These are phyloP conservation scores for Selenia dentaria DNA, from an alignment of 2,888 invertebrate genomes.

Conservation along the genomic window DNA sequence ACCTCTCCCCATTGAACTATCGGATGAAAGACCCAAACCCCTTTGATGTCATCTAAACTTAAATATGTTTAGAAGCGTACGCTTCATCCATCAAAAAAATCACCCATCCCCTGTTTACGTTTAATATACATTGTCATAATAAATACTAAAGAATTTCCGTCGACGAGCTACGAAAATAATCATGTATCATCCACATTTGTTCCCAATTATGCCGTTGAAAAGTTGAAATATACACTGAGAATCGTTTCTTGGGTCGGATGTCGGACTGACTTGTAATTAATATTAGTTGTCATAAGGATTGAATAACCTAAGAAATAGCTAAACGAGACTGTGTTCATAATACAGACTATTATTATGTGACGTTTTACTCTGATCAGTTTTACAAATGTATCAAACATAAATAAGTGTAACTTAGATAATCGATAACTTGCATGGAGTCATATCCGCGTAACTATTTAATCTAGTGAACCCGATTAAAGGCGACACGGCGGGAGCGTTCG, in stretches of 20 bases:
- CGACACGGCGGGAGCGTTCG: too few relatives aligned
- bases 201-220: slow-evolving; percentile 76
- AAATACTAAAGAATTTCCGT: slow-evolving; percentile 37
- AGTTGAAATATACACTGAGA: slow-evolving; percentile 74
- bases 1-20: slow-evolving; percentile 3
- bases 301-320: slow-evolving; percentile 10
- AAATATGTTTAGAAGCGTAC: slow-evolving; percentile 17
- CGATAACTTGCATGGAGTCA: too few relatives aligned
- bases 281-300: slow-evolving; percentile 41
- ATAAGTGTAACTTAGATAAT: too few relatives aligned
- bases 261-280: slow-evolving; percentile 67
- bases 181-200: slow-evolving; percentile 65
- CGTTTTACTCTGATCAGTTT: too few relatives aligned
- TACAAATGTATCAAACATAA: too few relatives aligned
- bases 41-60: slow-evolving; percentile 18
- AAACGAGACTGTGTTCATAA: too few relatives aligned
- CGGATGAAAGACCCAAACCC: slow-evolving; percentile 6
- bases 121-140: slow-evolving; percentile 29
- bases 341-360: too few relatives aligned
- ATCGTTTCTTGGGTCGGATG: slow-evolving; percentile 54
- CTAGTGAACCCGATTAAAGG: too few relatives aligned
- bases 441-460: too few relatives aligned
- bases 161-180: slow-evolving; percentile 39
- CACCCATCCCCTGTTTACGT: slow-evolving; percentile 20
- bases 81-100: slow-evolving; percentile 22